These are phyloP conservation scores for Chymomyza fuscimana DNA, from an alignment of 2,888 invertebrate genomes.

Conservation along the genomic window DNA sequence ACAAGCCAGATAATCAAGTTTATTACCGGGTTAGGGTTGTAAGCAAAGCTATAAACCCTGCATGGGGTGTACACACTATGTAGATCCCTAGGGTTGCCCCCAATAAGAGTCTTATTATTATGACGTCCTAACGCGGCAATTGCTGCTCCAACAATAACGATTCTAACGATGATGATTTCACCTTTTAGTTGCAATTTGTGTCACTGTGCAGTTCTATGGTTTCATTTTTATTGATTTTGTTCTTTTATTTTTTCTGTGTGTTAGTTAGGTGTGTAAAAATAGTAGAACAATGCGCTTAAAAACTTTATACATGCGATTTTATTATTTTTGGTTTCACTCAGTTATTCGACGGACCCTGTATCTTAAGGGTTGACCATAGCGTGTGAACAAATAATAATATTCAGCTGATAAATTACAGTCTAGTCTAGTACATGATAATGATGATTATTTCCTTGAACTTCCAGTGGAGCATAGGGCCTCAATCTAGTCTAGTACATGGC, in stretches of 20 bases:
- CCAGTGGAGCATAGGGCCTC: no score
- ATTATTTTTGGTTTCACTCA: not conserved
- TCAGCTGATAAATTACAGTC: no score
- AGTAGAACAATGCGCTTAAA: slow-evolving; percentile 64
- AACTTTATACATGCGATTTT: slow-evolving; percentile 31
- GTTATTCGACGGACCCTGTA: not conserved
- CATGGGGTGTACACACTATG: not conserved
- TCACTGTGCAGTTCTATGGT: slow-evolving; percentile 56
- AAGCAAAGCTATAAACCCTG: not conserved
- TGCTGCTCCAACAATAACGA: slow-evolving; percentile 43
- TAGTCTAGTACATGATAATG: no score
- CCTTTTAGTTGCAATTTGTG: slow-evolving; percentile 1
- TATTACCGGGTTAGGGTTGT: not conserved
- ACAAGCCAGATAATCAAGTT: not conserved
- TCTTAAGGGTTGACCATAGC: not conserved
- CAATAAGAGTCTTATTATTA: not conserved
- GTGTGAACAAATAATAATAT: no score
- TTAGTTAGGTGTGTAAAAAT: not conserved
- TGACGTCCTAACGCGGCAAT: slow-evolving; percentile 35
- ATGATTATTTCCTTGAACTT: no score
- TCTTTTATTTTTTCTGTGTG: slow-evolving; percentile 8
- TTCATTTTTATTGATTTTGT: slow-evolving; percentile 69
- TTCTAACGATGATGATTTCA: slow-evolving; percentile 12
- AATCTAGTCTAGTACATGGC: no score
- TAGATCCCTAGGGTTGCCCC: not conserved